Evolutionary conservation across 2,797 vertebrate genomes (phyloP), one percentile per base, ranked within the genome.

Genomic region (Leptodactylus fallax): DNA sequence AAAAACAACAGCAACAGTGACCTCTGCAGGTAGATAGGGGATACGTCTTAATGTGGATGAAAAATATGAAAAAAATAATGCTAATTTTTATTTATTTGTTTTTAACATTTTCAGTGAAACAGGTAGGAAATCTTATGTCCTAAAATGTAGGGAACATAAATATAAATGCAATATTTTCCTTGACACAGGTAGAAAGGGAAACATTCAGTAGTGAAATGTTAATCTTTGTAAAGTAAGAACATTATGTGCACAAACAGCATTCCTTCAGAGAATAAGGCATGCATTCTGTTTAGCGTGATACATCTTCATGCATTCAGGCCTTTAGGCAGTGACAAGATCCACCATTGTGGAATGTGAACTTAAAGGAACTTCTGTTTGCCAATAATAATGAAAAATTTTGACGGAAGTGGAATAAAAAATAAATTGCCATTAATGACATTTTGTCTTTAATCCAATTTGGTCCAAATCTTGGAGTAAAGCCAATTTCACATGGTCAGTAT

Each of bases 301-400:
- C 81, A 84, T 88, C 81, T 78, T 83, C 36, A 79, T 53, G n/a
- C 87, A 83, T 79, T 63, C n/a, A 84, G 45, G 49, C 74, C 81
- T 79, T 53, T 25, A 83, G 86, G 86, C 61, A 65, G 16, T 82
- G 74, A 49, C 61, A 67, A 60, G 61, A 83, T 77, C 49, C 78
- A 55, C 56, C 49, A 69, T 19, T 83, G 74, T 79, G 81, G 60
- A 83, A 88, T 84, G 87, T 79, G 56, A 63, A 79, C 47, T 81
- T 83, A 76, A 36, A 78, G 74, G 49, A 84, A 79, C 74, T 51
- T 58, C 49, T 12, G 11, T 25, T 77, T 76, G 72, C 78, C 51
- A 86, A 45, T 71, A 60, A 45, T n/a, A 49, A 67, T 53, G 47
- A 63, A 69, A 56, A 51, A 78, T 74, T 49, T 79, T 65, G 55